Conservation (phyloP, 2,888 invertebrate genomes). For the Oxystoma pomonae region DNA sequence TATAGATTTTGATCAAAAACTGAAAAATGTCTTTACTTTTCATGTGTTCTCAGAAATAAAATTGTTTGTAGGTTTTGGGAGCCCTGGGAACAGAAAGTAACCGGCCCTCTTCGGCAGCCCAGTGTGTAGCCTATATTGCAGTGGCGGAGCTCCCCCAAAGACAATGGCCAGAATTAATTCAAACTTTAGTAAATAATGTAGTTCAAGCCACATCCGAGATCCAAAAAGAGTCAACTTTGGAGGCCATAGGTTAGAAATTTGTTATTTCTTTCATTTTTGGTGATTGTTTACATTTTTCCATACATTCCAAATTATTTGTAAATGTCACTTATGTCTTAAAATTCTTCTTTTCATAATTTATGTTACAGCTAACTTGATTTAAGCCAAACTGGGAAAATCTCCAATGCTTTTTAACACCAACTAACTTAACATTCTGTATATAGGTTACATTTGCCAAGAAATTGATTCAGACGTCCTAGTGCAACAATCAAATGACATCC, state of each 20-base stretch:
- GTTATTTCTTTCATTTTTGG: too few species aligned
- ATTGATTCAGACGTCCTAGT: constrained; percentile 92
- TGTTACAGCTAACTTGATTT: too few species aligned
- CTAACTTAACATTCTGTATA: too few species aligned
- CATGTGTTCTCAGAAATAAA: too few species aligned
- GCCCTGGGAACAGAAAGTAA: constrained; percentile 95
- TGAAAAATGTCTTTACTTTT: too few species aligned
- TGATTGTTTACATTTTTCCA: too few species aligned
- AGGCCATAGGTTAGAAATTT: constrained; percentile 89
- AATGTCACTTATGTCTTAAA: too few species aligned
- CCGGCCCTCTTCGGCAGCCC: constrained; percentile 95
- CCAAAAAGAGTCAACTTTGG: constrained; percentile 94
- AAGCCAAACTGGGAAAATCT: too few species aligned
- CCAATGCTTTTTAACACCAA: too few species aligned
- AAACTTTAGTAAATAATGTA: constrained; percentile 85
- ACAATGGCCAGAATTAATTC: constrained; percentile 90
- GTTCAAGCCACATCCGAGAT: constrained; percentile 83
- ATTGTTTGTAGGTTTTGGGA: constrained; percentile 76
- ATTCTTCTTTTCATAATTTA: too few species aligned
- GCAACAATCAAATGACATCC: constrained; percentile 89
- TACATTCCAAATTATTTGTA: too few species aligned
- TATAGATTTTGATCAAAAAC: too few species aligned
- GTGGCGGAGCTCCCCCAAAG: constrained; percentile 91
- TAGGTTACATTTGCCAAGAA: constrained; percentile 96
- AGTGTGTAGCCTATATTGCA: constrained; percentile 98